Conservation (phyloP, 2,113 vertebrate species). For the Elachura formosa region DNA sequence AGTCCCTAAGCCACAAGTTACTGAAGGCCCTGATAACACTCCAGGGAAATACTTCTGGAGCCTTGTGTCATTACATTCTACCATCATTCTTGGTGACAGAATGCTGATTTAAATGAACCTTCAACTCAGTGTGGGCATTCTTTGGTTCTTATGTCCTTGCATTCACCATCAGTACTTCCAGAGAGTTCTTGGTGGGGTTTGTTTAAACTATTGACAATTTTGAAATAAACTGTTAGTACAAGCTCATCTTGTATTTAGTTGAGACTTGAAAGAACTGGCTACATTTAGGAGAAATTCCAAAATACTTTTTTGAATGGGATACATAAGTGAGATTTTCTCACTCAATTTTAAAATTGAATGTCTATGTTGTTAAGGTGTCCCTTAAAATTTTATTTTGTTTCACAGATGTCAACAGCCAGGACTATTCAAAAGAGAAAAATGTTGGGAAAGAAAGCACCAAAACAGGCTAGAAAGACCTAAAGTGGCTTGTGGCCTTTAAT, state of each 20-base stretch:
- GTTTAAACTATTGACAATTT: background rate
- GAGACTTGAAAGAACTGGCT: background rate
- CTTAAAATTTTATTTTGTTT: background rate
- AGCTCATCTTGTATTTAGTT: background rate
- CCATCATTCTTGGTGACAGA: background rate
- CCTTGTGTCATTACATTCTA: background rate
- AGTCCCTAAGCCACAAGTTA: background rate
- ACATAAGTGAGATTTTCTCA: background rate
- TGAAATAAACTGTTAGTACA: background rate
- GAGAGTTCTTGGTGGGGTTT: background rate
- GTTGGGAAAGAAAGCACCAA: background rate
- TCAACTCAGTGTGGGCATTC: background rate
- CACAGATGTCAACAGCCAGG: background rate
- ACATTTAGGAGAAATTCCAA: background rate
- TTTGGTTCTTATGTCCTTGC: background rate
- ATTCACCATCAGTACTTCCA: background rate
- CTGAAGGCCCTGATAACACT: background rate
- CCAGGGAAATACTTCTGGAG: background rate
- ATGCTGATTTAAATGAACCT: background rate
- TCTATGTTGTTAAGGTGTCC: background rate
- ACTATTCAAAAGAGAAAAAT: background rate
- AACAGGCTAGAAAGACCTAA: background rate
- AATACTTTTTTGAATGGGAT: background rate
- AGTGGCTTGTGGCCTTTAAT: background rate
- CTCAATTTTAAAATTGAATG: background rate